phyloP scores from a whole-genome alignment of 2,888 invertebrate genomes.

The Stegophylla sp. region DNA sequence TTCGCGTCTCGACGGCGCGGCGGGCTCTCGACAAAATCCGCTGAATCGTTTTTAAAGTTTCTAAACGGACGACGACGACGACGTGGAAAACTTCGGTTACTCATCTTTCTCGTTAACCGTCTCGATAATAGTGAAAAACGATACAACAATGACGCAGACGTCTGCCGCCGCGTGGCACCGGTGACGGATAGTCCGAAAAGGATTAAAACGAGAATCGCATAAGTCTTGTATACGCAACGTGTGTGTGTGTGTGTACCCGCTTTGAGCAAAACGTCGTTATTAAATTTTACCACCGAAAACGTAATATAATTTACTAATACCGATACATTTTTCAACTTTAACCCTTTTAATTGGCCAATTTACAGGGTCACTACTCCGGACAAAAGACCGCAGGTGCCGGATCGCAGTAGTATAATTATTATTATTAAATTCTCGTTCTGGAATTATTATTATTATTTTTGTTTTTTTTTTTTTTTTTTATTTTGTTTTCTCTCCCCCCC shows the following conservation, averaged over 20 bases:
- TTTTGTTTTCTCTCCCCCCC: no score
- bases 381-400: constrained; percentile 5
- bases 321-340: constrained; percentile 45
- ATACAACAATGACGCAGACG: constrained; percentile 15
- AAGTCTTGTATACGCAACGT: no score
- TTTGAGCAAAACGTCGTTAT: constrained; percentile 10
- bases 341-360: constrained; percentile 45
- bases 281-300: constrained; percentile 6
- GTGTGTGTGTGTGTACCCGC: no score
- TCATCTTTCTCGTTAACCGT: constrained; percentile 34
- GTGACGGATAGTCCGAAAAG: constrained; percentile 13
- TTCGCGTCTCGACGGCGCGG: not conserved
- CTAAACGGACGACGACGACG: no score
- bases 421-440: constrained; percentile 16
- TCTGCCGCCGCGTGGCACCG: not conserved
- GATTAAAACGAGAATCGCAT: constrained; percentile 11
- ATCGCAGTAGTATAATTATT: no score
- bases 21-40: no score
- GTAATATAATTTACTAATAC: not conserved
- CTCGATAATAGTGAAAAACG: constrained; percentile 13
- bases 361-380: constrained; percentile 1
- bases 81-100: not conserved
- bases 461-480: no score
- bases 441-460: not conserved
- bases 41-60: not conserved